These are phyloP conservation scores for Hippocampus comes DNA, from an alignment of 2,113 vertebrate species.

Conservation along the genomic window DNA sequence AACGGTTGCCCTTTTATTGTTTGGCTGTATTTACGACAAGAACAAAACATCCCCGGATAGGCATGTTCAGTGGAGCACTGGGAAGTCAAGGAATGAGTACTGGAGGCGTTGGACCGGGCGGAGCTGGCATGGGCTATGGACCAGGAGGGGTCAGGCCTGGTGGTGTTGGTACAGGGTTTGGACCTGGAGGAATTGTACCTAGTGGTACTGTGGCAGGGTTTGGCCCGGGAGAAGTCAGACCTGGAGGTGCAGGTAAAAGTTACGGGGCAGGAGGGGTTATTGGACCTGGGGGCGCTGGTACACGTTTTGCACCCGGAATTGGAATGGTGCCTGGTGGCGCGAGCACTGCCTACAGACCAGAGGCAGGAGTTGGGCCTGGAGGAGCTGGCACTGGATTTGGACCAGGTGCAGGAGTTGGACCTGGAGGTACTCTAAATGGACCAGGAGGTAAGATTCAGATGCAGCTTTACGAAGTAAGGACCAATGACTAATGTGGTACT, in stretches of 20 bases:
- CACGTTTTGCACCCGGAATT: constrained; percentile 37
- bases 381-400: constrained; percentile 26
- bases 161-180: constrained; percentile 21
- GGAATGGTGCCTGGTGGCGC: constrained; percentile 28
- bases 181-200: constrained; percentile 21
- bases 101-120: constrained; percentile 15
- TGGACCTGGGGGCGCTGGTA: constrained; percentile 29
- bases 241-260: constrained; percentile 13
- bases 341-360: constrained; percentile 37
- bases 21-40: not conserved
- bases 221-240: constrained; percentile 23
- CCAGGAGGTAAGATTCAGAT: constrained; percentile 10
- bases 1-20: not conserved
- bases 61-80: constrained; percentile 53
- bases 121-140: constrained; percentile 19
- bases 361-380: constrained; percentile 28
- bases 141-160: constrained; percentile 24
- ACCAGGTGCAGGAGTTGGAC: constrained; percentile 29
- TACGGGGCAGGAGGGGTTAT: constrained; percentile 21
- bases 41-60: constrained; percentile 20
- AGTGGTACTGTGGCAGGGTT: constrained; percentile 18
- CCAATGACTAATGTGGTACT: not conserved
- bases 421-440: constrained; percentile 29
- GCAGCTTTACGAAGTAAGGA: not conserved
- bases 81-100: constrained; percentile 30